Evolutionary conservation across 2,888 invertebrate species (phyloP), one percentile per base, ranked within the genome.

Genomic region (Augiades crinisus): DNA sequence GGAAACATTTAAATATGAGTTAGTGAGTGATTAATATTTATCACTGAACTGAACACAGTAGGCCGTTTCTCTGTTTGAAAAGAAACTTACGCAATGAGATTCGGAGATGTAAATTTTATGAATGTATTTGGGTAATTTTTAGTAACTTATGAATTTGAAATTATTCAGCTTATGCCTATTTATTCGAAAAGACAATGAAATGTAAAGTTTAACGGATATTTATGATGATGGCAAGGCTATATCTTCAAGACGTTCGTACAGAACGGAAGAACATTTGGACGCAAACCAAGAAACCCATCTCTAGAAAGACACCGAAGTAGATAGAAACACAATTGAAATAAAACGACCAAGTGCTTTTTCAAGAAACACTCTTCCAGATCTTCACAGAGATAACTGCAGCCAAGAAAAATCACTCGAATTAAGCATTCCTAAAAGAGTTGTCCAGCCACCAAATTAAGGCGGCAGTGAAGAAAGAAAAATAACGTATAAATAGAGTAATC

Each of bases 21-120:
- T 78, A 79, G 72, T 69, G 62, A 75, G 68, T 79, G 75, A 85
- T 86, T 84, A 84, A 84, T 82, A 86, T 86, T 82, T 83, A 86
- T 84, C 72, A 82, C 65, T 61, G 52, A 63, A 68, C 60, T 64
- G 62, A 63, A 61, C 60, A 64, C 61, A 60, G 68, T 64, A 64
- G 61, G 61, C 56, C 55, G 57, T 60, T 59, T 53, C 60, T 62
- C 60, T 56, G 51, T 44, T 51, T 44, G 46, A 60, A 68, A 62
- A 59, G 58, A 58, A n/a, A 57, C 61, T 64, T 66, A 54, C 59
- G 63, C 60, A 65, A 64, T 61, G 51, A 37, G 41, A 57, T 52
- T 61, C 56, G 58, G 60, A 62, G 65, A 63, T 70, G 68, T 63
- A 58, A 72, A 75, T 76, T 75, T 69, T 63, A 57, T 70, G 68